Conservation (phyloP, 2,113 vertebrate species). For the Uropsilus gracilis region DNA sequence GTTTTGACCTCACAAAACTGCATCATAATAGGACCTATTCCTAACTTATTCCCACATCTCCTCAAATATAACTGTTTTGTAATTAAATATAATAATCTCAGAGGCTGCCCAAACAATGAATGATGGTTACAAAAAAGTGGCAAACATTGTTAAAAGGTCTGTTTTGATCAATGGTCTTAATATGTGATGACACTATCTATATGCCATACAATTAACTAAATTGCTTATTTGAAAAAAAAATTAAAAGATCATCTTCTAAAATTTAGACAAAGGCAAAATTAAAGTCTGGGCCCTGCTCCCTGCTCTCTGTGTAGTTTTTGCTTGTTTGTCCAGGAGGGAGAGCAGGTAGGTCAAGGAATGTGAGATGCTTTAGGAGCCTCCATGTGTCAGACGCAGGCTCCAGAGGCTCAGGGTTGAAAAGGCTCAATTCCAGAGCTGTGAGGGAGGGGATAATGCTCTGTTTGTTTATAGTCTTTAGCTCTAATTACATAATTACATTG, state of each 20-base stretch:
- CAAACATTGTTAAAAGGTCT: neutral
- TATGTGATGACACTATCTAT: neutral
- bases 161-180: conserved; percentile 8
- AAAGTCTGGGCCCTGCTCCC: neutral
- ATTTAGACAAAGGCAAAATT: neutral
- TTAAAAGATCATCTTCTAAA: conserved; percentile 44
- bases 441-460: conserved; percentile 73
- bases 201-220: conserved; percentile 8
- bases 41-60: neutral
- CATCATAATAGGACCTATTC: neutral
- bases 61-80: neutral
- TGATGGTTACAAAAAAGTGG: neutral
- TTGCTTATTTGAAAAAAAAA: neutral
- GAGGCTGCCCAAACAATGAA: neutral
- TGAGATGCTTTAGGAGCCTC: neutral
- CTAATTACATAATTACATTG: conserved; percentile 85
- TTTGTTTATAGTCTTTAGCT: conserved; percentile 82
- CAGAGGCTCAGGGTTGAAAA: neutral
- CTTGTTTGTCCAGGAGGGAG: neutral
- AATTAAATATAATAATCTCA: conserved; percentile 14
- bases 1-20: neutral
- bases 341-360: neutral
- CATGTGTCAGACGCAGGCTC: conserved; percentile 37
- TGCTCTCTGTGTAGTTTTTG: neutral
- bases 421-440: neutral